Evolutionary conservation across 2,888 invertebrate species (phyloP).

Genomic region (Lymantria monacha): DNA sequence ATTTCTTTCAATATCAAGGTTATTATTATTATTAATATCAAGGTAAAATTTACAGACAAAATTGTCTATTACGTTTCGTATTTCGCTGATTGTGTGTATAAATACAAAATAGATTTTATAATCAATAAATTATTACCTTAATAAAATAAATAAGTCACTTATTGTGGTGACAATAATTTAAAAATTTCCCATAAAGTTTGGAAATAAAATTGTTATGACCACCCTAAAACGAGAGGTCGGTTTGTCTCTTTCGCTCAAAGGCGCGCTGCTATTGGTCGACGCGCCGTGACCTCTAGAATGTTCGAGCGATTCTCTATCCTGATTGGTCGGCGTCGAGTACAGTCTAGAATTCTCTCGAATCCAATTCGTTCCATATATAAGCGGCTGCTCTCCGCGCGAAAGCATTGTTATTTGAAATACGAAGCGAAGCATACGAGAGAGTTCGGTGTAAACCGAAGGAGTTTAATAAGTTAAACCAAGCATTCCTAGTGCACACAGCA

Average conservation of each 20-base stretch:
- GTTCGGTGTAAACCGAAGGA: constrained; percentile 52
- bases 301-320: constrained; percentile 32
- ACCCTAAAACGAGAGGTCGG: constrained; percentile 8
- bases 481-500: constrained; percentile 18
- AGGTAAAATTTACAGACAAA: too few relatives aligned
- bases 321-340: constrained; percentile 48
- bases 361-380: constrained; percentile 56
- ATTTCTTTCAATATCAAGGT: too few relatives aligned
- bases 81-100: too few relatives aligned
- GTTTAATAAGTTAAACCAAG: constrained; percentile 23
- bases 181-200: constrained; percentile 13
- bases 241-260: constrained; percentile 25
- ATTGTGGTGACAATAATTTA: not conserved
- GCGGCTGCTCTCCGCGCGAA: constrained; percentile 41
- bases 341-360: constrained; percentile 50
- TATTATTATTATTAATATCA: too few relatives aligned
- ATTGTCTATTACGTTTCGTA: too few relatives aligned
- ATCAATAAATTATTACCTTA: too few relatives aligned
- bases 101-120: too few relatives aligned
- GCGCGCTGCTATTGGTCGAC: constrained; percentile 42
- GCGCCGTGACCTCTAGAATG: constrained; percentile 37
- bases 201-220: constrained; percentile 16
- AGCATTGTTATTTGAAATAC: constrained; percentile 63
- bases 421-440: constrained; percentile 44
- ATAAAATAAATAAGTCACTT: too few relatives aligned